Evolutionary conservation across 2,888 invertebrate species (phyloP), one percentile per base, ranked within the genome.

Genomic region (Acanthococcus lagerstroemiae): DNA sequence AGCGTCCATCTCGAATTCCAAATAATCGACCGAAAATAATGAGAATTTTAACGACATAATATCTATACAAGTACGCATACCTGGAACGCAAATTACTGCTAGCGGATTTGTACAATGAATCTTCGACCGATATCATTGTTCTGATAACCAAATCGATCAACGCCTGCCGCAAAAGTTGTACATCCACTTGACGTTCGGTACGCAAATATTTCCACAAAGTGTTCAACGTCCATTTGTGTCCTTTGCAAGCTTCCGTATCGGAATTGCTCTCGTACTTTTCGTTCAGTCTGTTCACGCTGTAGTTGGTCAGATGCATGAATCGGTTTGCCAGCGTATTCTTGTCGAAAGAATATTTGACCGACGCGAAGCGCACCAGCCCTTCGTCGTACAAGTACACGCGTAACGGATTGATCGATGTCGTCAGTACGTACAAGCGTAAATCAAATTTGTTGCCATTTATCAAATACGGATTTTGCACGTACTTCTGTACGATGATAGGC

Each of bases 391-490:
- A 78, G 76, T 95, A 99, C 70, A 96, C 85, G 70, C 91, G 78
- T 5, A 99, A 80, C 0, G 99, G 97, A 76, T 96, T 89, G 70
- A 96, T 88, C 52, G 91, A 93, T 0, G 96, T 95, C 17, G 97
- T 90, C 27, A 95, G 82, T 30, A 96, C 95, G 77, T 99, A 99
- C 45, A 99, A 79, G 7, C 99, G 82, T 72, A 99, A 82, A 78
- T 99, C 99, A 78, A 99, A 99, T 80, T 99, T 99, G 76, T 89
- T 92, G 48, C 91, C 94, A 74, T 92, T 94, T 71, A 96, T 90
- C 55, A 92, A 81, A 74, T 86, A 85, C 0, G 93, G 93, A 72
- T 87, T 85, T 69, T 86, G 82, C 67, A 92, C 85, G 68, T 77
- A 77, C 76, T 84, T 87, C 77, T 97, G 96, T 0, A 96, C 95